Evolutionary conservation across 2,888 invertebrate species (phyloP).

Genomic region (Hypolimnas misippus): DNA sequence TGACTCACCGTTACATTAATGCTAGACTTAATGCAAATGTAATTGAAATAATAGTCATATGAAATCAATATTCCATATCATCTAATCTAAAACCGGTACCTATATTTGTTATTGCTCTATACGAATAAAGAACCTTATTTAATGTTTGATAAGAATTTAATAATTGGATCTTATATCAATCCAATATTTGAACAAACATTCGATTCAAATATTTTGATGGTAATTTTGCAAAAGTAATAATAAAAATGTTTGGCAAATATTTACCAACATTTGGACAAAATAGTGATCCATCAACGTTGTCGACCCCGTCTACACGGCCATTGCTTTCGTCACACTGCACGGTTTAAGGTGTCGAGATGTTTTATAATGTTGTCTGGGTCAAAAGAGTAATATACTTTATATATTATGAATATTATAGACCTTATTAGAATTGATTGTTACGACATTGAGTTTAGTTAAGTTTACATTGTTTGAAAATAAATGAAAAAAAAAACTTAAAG

Average conservation of each 20-base stretch:
- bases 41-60: not conserved
- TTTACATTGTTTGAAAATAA: not conserved
- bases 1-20: too few species aligned
- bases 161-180: too few species aligned
- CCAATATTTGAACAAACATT: too few species aligned
- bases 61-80: too few species aligned
- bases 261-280: constrained; percentile 24
- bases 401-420: not conserved
- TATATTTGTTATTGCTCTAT: too few species aligned
- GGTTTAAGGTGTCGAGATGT: constrained; percentile 27
- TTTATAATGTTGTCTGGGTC: constrained; percentile 1
- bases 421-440: not conserved
- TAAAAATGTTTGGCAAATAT: constrained; percentile 21
- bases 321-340: constrained; percentile 35
- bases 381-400: not conserved
- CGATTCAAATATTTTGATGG: too few species aligned
- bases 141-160: too few species aligned
- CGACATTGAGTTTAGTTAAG: not conserved
- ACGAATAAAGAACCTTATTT: not conserved
- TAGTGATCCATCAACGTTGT: constrained; percentile 21
- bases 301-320: constrained; percentile 20
- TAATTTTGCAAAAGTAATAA: too few species aligned
- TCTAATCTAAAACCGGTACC: too few species aligned
- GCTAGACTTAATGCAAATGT: too few species aligned
- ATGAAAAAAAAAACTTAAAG: not conserved